Base-by-base conservation (phyloP, 2,888 invertebrate genomes). In the Archips xylosteana region DNA sequence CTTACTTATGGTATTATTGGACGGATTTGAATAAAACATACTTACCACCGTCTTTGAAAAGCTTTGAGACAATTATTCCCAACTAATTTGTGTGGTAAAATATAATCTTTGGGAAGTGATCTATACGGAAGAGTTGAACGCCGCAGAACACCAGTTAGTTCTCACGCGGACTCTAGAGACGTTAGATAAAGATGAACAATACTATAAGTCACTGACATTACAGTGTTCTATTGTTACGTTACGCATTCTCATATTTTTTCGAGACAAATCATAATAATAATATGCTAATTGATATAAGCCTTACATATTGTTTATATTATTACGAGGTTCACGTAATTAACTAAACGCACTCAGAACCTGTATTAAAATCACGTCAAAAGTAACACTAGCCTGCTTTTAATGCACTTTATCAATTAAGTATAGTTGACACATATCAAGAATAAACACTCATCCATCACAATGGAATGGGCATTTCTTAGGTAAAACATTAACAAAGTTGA, bases 211-310 rank as follows among this genome's bases (percentile, higher is more conserved):
- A 70, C 69, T 73, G 63, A 65, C 75, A 62, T 76, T 75, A 51
- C 57, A 72, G 47, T 69, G 70, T 51, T 59, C 75, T 73, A 78
- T 78, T 77, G 77, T 78, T 77, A 74, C 15, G 74, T 70, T 73
- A 61, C 45, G 61, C 57, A 73, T 76, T 78, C 78, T 67, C 78
- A 76, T 76, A 75, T 74, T 73, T 75, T 77, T 73, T 71, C 68
- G 67, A 71, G 69, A 71, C 73, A 71, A 74, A 45, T 62, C 39
- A 23, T 23, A 23, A 62, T 42, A 64, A 23, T 23, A 23, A 62
- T 42, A 64, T 36, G 59, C 42, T 63, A 49, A 70, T 69, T 66
- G 42, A 70, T 69, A 65, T 75, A 36, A 23, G 75, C 59, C 70
- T 70, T 70, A 67, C 66, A 66, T 75, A 74, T 74, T 60, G 64